phyloP scores from a whole-genome alignment of 2,888 invertebrate genomes.

The Ochropacha duplaris region DNA sequence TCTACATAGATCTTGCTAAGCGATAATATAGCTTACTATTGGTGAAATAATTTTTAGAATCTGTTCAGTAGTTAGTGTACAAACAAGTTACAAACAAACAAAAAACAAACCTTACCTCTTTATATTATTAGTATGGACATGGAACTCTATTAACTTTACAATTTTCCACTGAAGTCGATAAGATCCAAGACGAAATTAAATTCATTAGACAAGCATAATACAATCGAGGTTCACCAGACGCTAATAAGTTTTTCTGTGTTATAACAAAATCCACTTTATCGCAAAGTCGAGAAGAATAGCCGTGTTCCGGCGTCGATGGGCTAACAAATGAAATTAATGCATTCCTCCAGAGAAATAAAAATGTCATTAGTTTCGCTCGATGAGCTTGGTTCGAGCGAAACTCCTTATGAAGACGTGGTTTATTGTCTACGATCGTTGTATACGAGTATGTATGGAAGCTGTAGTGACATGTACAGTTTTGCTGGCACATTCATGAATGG shows the following conservation, averaged over 20 bases:
- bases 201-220: constrained; percentile 23
- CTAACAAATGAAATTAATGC: constrained; percentile 81
- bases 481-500: neutral
- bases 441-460: constrained; percentile 16
- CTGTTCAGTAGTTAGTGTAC: too few species aligned
- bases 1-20: too few species aligned
- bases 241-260: constrained; percentile 64
- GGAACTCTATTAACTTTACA: neutral
- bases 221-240: constrained; percentile 41
- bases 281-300: constrained; percentile 52
- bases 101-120: too few species aligned
- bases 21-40: too few species aligned
- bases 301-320: constrained; percentile 69
- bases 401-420: constrained; percentile 54
- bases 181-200: constrained; percentile 16
- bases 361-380: constrained; percentile 78
- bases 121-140: too few species aligned
- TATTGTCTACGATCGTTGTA: constrained; percentile 35
- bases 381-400: constrained; percentile 60
- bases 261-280: constrained; percentile 65
- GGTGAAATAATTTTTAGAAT: too few species aligned
- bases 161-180: neutral
- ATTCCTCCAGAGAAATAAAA: constrained; percentile 78
- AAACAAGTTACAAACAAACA: too few species aligned
- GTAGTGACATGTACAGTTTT: neutral